Conservation (phyloP, 2,888 invertebrate genomes). For the Amphipoea lucens region DNA sequence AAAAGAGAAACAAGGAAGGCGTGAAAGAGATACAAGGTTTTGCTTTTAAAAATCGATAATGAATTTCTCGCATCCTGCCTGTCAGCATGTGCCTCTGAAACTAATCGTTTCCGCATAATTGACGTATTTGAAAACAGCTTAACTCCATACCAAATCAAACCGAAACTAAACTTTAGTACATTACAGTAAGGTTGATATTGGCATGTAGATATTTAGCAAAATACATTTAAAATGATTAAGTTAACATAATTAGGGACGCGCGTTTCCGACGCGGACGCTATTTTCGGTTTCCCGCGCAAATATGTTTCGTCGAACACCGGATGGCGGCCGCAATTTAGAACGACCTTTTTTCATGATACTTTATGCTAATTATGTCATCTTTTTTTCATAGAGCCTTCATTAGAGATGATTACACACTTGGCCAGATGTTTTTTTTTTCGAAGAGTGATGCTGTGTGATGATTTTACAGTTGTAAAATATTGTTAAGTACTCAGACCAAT, state of each 20-base stretch:
- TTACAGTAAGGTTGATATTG: conserved; percentile 33
- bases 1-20: too few relatives aligned
- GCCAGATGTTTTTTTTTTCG: not conserved
- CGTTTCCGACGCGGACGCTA: conserved; percentile 83
- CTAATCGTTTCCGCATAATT: conserved; percentile 86
- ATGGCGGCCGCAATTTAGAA: conserved; percentile 69
- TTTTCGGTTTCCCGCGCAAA: conserved; percentile 86
- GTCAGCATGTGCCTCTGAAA: conserved; percentile 88
- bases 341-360: conserved; percentile 64
- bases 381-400: conserved; percentile 40
- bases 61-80: conserved; percentile 86
- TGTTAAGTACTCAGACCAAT: too few relatives aligned
- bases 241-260: conserved; percentile 81
- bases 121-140: conserved; percentile 59
- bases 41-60: conserved; percentile 87
- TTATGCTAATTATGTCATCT: conserved; percentile 52
- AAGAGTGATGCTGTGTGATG: not conserved
- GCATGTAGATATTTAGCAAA: conserved; percentile 49
- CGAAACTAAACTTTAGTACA: conserved; percentile 40
- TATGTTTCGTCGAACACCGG: conserved; percentile 78
- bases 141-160: conserved; percentile 43
- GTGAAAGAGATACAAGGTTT: conserved; percentile 67
- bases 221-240: conserved; percentile 51
- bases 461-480: not conserved
- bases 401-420: conserved; percentile 22